Evolutionary conservation across 2,888 invertebrate genomes (phyloP).

Genomic region (Caenorhabditis panamensis): DNA sequence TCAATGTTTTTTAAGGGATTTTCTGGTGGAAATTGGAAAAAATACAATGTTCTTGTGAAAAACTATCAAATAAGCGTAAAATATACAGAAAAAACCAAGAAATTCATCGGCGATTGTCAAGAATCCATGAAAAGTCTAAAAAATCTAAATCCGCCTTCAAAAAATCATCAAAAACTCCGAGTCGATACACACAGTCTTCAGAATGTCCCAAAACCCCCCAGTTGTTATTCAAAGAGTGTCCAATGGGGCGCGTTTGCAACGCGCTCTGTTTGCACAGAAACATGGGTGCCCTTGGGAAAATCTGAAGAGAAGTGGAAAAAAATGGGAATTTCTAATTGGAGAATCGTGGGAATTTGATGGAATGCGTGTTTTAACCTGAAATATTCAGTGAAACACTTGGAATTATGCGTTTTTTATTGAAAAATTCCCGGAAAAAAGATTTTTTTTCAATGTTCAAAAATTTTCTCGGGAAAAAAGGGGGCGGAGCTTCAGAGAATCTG

Average conservation of each 20-base stretch:
- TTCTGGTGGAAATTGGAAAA: background rate
- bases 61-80: background rate
- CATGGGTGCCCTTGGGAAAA: constrained; percentile 23
- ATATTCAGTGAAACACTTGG: no score
- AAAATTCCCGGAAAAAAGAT: no score
- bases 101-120: no score
- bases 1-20: background rate
- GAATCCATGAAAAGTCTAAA: background rate
- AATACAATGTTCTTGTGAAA: background rate
- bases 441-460: no score
- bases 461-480: no score
- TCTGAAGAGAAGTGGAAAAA: background rate
- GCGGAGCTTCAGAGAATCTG: no score
- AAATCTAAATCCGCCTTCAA: background rate
- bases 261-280: background rate
- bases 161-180: background rate
- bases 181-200: background rate
- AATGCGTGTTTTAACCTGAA: background rate
- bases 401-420: no score
- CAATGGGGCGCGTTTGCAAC: constrained; percentile 1
- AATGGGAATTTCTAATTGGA: constrained; percentile 7
- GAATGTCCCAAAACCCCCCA: background rate
- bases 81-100: background rate
- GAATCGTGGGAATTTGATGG: constrained; percentile 11
- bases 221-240: background rate